Conservation (phyloP, 2,797 vertebrate species). For the Tauraco hartlaubi region DNA sequence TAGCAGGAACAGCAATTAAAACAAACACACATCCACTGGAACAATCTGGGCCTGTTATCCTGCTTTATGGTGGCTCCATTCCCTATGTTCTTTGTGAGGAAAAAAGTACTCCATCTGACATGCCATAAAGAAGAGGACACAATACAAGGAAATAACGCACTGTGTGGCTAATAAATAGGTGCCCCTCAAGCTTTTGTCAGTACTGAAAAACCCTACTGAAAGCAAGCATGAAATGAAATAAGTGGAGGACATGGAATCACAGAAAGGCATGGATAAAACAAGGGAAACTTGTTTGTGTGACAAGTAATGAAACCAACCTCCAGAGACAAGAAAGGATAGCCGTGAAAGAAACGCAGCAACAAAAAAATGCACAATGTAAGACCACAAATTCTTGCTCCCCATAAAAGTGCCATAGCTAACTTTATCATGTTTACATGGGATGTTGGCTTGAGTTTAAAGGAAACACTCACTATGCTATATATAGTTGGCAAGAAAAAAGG, state of each 20-base stretch:
- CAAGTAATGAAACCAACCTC: background rate
- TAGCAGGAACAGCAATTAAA: background rate
- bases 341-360: background rate
- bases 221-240: background rate
- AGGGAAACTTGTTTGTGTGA: background rate
- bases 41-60: background rate
- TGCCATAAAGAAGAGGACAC: background rate
- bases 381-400: slow-evolving; percentile 21
- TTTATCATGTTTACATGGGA: slow-evolving; percentile 45
- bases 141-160: background rate
- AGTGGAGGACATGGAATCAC: background rate
- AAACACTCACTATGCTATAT: slow-evolving; percentile 16
- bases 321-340: background rate
- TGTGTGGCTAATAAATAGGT: background rate
- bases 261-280: background rate
- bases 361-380: background rate
- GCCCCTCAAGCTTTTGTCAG: background rate
- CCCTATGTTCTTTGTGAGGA: background rate
- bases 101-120: background rate
- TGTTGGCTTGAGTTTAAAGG: slow-evolving; percentile 5
- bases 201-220: background rate
- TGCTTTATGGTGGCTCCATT: background rate
- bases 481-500: slow-evolving; percentile 23
- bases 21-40: background rate
- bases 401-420: slow-evolving; percentile 35